phyloP scores from a whole-genome alignment of 2,797 vertebrate species.

The Acanthornis magna region DNA sequence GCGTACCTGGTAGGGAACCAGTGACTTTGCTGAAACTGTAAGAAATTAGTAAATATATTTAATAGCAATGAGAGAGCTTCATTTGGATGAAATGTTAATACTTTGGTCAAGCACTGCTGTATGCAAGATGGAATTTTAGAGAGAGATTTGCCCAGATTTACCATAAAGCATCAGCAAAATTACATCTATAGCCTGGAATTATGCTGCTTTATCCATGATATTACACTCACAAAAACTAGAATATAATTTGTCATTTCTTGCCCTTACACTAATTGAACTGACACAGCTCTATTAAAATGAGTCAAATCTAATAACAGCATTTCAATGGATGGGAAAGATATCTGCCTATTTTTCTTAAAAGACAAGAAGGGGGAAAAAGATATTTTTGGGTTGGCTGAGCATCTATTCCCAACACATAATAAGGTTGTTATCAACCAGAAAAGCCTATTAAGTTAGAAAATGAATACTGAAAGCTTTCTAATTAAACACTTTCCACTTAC shows the following conservation, averaged over 20 bases:
- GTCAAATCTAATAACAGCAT: not conserved
- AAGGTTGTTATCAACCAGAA: conserved; percentile 71
- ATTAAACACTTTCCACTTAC: conserved; percentile 73
- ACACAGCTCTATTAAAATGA: conserved; percentile 36
- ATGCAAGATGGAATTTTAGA: not conserved
- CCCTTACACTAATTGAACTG: conserved; percentile 24
- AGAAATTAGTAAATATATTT: not conserved
- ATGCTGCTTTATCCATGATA: not conserved
- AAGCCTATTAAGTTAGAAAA: conserved; percentile 73
- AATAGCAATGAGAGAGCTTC: not conserved
- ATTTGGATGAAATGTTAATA: not conserved
- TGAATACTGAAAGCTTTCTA: conserved; percentile 73
- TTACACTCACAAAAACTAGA: not conserved
- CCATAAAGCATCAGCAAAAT: not conserved
- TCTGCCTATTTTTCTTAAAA: conserved; percentile 55
- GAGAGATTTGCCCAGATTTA: not conserved
- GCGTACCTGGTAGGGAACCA: not conserved
- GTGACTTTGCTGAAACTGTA: not conserved
- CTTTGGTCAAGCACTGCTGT: not conserved
- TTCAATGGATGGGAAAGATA: conserved; percentile 1
- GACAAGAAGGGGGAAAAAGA: not conserved
- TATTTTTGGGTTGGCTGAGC: conserved; percentile 54
- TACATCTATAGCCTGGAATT: not conserved
- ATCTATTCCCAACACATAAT: conserved; percentile 70
- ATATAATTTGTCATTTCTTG: conserved; percentile 16